A percentile compares a stretch with the other conserved stretches of the same genome.
These are phyloP conservation scores for Philantomba maxwellii DNA, from an alignment of 2,113 vertebrate genomes.

Conservation along the genomic window DNA sequence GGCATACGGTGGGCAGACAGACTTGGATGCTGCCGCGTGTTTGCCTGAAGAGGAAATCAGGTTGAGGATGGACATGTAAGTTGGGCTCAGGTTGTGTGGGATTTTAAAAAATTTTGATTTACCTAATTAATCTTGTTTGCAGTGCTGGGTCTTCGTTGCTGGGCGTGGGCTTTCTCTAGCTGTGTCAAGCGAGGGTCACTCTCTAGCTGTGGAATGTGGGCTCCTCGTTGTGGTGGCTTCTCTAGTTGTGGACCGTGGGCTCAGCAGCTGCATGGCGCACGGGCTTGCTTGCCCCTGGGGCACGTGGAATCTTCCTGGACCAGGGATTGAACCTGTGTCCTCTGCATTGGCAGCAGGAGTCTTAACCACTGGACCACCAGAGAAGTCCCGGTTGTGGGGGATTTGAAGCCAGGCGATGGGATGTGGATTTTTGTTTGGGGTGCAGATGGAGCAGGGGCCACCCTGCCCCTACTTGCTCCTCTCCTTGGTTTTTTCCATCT, in stretches of 20 bases:
- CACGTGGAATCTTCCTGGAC: neutral
- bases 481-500: neutral
- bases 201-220: neutral
- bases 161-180: neutral
- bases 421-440: neutral
- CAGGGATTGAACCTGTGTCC: neutral
- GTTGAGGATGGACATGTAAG: accelerated
- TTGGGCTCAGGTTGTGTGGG: neutral
- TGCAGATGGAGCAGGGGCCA: neutral
- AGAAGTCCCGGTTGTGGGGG: neutral
- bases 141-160: neutral
- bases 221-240: neutral
- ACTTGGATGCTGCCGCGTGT: neutral
- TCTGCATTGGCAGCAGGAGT: neutral
- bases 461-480: neutral
- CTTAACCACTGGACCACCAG: neutral
- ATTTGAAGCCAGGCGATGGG: neutral
- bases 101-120: neutral
- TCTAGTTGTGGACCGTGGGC: neutral
- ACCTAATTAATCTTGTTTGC: neutral
- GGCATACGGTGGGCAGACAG: neutral
- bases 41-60: neutral
- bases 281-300: neutral
- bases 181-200: neutral
- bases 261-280: accelerated